Evolutionary conservation across 2,113 vertebrate species (phyloP).

Genomic region (Phalacrocorax pelagicus): DNA sequence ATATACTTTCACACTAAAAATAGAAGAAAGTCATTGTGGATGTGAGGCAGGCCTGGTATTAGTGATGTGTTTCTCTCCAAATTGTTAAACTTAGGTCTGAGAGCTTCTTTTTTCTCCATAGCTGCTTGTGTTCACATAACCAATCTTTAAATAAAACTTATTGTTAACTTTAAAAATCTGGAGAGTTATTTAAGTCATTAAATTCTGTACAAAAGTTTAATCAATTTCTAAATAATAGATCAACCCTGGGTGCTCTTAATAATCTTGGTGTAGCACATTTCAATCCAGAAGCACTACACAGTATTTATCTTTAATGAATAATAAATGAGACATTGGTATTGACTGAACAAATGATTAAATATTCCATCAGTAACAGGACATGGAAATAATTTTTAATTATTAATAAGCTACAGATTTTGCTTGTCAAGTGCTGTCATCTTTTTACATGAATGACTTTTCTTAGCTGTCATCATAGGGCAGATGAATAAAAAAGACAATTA

Average conservation of each 20-base stretch:
- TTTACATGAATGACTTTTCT: constrained; percentile 60
- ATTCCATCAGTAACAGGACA: constrained; percentile 80
- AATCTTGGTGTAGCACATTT: constrained; percentile 70
- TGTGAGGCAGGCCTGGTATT: neutral
- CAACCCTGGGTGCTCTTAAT: constrained; percentile 67
- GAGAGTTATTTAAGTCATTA: constrained; percentile 60
- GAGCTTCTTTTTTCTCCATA: neutral
- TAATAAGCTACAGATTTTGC: constrained; percentile 74
- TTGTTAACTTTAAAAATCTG: constrained; percentile 39
- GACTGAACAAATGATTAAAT: constrained; percentile 80
- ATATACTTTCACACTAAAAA: neutral
- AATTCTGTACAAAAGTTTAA: constrained; percentile 70
- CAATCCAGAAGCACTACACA: constrained; percentile 69
- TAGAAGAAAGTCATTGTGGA: neutral
- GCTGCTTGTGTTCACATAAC: neutral
- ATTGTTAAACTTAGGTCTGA: neutral
- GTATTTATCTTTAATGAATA: constrained; percentile 85
- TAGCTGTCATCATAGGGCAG: constrained; percentile 40
- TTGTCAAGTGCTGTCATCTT: constrained; percentile 71
- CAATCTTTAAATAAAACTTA: constrained; percentile 32
- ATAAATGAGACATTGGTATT: constrained; percentile 79
- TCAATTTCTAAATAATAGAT: constrained; percentile 77
- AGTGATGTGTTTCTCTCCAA: neutral
- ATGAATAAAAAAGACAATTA: constrained; percentile 47
- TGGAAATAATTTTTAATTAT: constrained; percentile 79